These are phyloP conservation scores for Laticauda laticaudata DNA, from an alignment of 2,113 vertebrate species.

Conservation along the genomic window DNA sequence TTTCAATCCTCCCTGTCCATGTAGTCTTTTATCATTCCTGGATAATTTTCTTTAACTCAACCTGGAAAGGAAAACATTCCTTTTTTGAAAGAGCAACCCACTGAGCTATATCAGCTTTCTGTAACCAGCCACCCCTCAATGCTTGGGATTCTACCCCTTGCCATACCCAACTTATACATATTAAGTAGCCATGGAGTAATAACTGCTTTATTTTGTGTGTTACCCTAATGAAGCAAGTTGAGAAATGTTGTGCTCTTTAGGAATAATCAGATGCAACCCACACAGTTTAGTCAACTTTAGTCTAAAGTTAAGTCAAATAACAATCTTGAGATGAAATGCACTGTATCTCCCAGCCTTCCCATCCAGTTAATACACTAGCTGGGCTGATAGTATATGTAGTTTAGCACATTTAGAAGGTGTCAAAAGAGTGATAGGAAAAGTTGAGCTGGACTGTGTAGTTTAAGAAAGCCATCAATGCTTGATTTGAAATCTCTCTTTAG, in stretches of 20 bases:
- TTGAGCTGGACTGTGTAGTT: neutral
- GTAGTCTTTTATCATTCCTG: conserved; percentile 65
- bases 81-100: neutral
- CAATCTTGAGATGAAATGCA: neutral
- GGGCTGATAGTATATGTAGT: neutral
- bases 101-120: neutral
- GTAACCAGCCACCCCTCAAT: neutral
- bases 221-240: conserved; percentile 23
- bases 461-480: neutral
- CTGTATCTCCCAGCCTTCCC: neutral
- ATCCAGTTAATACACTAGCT: neutral
- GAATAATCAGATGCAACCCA: conserved; percentile 22
- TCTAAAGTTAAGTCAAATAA: neutral
- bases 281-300: neutral
- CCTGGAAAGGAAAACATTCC: neutral
- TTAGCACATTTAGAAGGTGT: neutral
- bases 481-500: neutral
- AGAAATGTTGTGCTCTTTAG: conserved; percentile 58
- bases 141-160: neutral
- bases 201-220: conserved; percentile 41
- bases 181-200: conserved; percentile 48
- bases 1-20: conserved; percentile 74
- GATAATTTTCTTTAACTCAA: neutral
- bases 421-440: neutral
- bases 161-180: neutral